These are phyloP conservation scores for Epinotia ramella DNA, from an alignment of 2,888 invertebrate species.

Conservation along the genomic window DNA sequence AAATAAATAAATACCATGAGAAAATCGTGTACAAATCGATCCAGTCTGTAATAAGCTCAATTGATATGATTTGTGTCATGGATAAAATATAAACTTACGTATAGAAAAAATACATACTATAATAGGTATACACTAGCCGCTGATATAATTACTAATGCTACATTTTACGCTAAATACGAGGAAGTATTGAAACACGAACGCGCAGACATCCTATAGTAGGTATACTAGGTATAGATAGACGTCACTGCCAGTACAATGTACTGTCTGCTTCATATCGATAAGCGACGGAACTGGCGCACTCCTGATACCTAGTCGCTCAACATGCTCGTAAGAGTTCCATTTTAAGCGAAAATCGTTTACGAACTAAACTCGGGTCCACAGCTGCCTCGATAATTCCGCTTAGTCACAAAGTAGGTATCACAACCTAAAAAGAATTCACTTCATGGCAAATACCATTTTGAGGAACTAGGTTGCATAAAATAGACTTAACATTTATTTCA, in stretches of 20 bases:
- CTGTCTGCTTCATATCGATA: slow-evolving; percentile 66
- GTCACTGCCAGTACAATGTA: slow-evolving; percentile 56
- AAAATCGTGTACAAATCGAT: too few species aligned
- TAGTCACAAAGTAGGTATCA: background rate
- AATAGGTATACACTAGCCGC: background rate
- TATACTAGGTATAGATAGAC: slow-evolving; percentile 18
- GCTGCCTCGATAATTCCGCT: background rate
- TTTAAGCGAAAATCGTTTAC: slow-evolving; percentile 11
- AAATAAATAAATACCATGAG: too few species aligned
- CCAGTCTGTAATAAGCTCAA: too few species aligned
- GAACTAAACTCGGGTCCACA: background rate
- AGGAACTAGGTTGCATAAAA: background rate
- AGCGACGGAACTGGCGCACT: slow-evolving; percentile 52
- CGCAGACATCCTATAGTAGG: background rate
- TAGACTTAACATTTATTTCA: background rate
- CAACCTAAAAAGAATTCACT: background rate
- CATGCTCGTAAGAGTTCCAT: slow-evolving; percentile 27
- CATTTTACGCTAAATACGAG: too few species aligned
- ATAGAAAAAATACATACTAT: too few species aligned
- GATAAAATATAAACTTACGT: too few species aligned
- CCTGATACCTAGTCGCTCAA: slow-evolving; percentile 46
- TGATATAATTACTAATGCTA: background rate
- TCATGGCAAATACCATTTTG: background rate
- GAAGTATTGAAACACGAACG: background rate
- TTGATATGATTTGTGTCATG: too few species aligned